A percentile compares a stretch with the other conserved stretches of the same genome.
phyloP scores from a whole-genome alignment of 1,140 invertebrate genomes.

The Caenorhabditis tropicalis region DNA sequence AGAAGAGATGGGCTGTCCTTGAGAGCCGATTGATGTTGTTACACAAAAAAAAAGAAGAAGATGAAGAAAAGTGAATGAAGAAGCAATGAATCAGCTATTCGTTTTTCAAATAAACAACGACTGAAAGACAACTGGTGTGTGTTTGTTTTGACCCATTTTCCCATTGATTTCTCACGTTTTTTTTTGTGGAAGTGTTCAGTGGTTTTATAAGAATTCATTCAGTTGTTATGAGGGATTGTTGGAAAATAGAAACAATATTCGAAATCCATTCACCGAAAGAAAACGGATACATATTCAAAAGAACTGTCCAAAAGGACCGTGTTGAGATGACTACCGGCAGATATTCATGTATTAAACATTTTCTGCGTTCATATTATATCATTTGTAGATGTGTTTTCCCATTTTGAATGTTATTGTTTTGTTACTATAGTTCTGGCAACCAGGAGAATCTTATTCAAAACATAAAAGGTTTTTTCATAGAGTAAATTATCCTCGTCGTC shows the following conservation, averaged over 20 bases:
- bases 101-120: neutral
- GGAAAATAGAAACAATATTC: neutral
- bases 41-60: conserved; percentile 17
- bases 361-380: too few relatives aligned
- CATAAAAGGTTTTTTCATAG: too few relatives aligned
- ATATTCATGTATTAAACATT: too few relatives aligned
- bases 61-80: conserved; percentile 21
- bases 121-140: neutral
- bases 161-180: neutral
- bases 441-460: too few relatives aligned
- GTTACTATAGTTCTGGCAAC: too few relatives aligned
- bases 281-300: too few relatives aligned
- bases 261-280: too few relatives aligned
- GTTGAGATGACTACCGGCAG: too few relatives aligned
- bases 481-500: too few relatives aligned
- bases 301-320: too few relatives aligned
- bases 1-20: conserved; percentile 29
- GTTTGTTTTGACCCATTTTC: neutral
- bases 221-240: neutral
- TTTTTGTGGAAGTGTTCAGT: neutral
- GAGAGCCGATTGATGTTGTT: conserved; percentile 19
- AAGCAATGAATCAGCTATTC: conserved; percentile 12
- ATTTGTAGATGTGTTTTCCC: too few relatives aligned
- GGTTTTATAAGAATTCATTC: neutral
- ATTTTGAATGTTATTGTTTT: too few relatives aligned